These are phyloP conservation scores for Ischnura elegans DNA, from an alignment of 2,888 invertebrate genomes.

Conservation along the genomic window DNA sequence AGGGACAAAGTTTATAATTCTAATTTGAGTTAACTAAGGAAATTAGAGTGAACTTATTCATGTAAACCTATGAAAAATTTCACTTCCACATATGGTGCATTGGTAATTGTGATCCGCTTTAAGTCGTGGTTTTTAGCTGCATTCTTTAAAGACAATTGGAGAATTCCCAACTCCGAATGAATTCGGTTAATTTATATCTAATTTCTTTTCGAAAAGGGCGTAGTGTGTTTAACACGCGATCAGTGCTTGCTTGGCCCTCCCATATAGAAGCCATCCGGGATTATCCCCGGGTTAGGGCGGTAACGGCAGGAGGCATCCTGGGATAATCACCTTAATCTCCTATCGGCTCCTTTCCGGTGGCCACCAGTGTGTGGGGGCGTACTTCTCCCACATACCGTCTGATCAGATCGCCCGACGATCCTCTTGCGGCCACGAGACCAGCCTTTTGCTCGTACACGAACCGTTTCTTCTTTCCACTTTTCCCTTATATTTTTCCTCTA, in stretches of 20 bases:
- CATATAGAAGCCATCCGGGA: neutral
- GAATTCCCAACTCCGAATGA: too few species aligned
- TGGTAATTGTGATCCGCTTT: too few species aligned
- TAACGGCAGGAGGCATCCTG: neutral
- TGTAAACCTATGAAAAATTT: too few species aligned
- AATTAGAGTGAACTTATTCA: too few species aligned
- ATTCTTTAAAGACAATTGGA: too few species aligned
- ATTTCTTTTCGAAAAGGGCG: too few species aligned
- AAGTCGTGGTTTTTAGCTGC: too few species aligned
- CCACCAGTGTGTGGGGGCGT: neutral
- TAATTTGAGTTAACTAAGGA: too few species aligned
- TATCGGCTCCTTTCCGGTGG: neutral
- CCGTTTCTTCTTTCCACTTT: neutral
- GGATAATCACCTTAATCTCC: neutral
- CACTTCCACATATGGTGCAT: too few species aligned
- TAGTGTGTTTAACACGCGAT: neutral
- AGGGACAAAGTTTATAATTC: too few species aligned
- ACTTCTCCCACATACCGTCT: neutral
- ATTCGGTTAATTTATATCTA: too few species aligned
- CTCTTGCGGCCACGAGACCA: neutral
- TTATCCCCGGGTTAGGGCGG: neutral
- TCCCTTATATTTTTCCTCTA: neutral
- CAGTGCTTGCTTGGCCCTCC: neutral
- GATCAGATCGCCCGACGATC: neutral
- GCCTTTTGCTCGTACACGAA: neutral